A percentile compares a stretch with the other conserved stretches of the same genome.
These are phyloP conservation scores for Eptesicus fuscus DNA, from an alignment of 2,113 vertebrate genomes.

Conservation along the genomic window DNA sequence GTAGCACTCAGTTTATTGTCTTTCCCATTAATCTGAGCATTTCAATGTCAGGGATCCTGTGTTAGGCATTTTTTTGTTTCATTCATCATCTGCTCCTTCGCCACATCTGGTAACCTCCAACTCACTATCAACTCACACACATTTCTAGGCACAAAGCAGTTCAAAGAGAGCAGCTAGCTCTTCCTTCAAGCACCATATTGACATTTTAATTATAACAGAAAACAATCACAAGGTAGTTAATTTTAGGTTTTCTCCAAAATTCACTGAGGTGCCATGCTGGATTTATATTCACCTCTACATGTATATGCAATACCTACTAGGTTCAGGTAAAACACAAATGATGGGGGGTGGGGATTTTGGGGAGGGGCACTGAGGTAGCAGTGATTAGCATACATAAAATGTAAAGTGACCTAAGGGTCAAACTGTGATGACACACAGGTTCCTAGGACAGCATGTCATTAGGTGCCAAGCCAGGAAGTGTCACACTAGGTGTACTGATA, in stretches of 20 bases:
- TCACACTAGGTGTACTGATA: neutral
- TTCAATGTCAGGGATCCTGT: neutral
- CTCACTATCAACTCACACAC: neutral
- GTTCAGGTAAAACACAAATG: neutral
- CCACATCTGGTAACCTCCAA: neutral
- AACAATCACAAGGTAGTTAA: neutral
- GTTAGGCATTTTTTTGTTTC: too few species aligned
- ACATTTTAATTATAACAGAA: neutral
- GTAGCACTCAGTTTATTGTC: too few species aligned
- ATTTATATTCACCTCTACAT: neutral
- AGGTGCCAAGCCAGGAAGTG: neutral
- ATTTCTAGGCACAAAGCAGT: neutral
- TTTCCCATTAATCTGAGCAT: neutral
- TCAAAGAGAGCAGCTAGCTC: neutral
- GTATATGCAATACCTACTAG: neutral
- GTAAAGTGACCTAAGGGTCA: neutral
- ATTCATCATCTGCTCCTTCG: neutral
- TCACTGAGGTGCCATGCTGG: neutral
- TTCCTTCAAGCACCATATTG: neutral
- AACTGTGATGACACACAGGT: neutral
- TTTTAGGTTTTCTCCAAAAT: constrained; percentile 29
- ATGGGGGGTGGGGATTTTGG: neutral
- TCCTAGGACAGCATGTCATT: neutral
- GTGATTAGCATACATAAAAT: neutral
- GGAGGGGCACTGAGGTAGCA: neutral